These are phyloP conservation scores for Gymnothorax reevesii DNA, from an alignment of 2,797 vertebrate species.

Conservation along the genomic window DNA sequence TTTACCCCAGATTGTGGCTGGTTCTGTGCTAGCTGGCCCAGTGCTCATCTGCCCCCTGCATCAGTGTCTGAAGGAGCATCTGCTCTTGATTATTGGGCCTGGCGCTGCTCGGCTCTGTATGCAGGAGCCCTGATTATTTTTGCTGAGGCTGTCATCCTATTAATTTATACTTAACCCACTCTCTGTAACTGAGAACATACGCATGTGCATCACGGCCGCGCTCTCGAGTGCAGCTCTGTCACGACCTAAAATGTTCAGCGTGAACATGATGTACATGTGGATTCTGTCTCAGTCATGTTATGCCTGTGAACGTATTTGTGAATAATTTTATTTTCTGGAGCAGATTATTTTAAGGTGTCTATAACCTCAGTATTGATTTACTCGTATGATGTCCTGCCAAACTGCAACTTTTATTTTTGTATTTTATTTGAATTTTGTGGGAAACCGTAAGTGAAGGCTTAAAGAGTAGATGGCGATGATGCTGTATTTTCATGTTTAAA, in stretches of 20 bases:
- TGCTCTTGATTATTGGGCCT: conserved; percentile 51
- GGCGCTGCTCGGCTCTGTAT: background rate
- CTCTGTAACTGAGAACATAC: background rate
- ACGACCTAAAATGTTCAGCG: too few species aligned
- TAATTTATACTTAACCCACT: background rate
- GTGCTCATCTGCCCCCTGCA: conserved; percentile 14
- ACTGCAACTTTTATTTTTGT: background rate
- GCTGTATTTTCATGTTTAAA: too few species aligned
- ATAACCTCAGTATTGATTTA: background rate
- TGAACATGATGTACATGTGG: too few species aligned
- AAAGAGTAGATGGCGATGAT: too few species aligned
- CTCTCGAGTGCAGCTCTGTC: background rate
- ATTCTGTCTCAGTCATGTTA: too few species aligned
- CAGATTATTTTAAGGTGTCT: background rate
- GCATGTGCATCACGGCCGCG: background rate
- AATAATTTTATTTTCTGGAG: background rate
- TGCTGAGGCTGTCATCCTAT: background rate
- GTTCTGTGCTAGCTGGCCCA: background rate
- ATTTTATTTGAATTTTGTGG: background rate
- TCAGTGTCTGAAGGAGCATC: conserved; percentile 48
- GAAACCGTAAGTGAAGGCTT: too few species aligned
- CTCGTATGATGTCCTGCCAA: background rate
- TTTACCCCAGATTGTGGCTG: too few species aligned
- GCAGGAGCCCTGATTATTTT: background rate
- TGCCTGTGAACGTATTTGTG: background rate